A percentile compares a stretch with the other conserved stretches of the same genome.
Conservation (phyloP, 2,888 invertebrate genomes). For the Octodonta nipae region DNA sequence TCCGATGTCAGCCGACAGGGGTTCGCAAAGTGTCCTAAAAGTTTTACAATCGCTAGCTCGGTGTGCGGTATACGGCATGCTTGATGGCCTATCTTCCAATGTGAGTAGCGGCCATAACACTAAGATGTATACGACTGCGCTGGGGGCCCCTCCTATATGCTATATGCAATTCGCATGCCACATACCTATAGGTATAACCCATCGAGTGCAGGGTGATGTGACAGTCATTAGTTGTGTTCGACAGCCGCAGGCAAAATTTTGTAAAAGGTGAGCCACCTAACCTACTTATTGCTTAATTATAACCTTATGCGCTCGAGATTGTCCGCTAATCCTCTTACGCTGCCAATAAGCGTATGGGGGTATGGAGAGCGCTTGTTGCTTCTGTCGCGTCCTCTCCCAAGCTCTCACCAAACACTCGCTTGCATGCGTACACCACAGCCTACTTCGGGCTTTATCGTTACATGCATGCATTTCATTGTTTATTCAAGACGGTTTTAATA, state of each 20-base stretch:
- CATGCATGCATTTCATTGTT: conserved; percentile 18
- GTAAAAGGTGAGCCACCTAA: conserved; percentile 33
- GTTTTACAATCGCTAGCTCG: conserved; percentile 45
- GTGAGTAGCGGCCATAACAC: conserved; percentile 50
- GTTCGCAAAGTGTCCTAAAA: conserved; percentile 50
- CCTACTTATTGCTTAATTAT: conserved; percentile 31
- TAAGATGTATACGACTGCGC: conserved; percentile 51
- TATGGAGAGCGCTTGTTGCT: conserved; percentile 24
- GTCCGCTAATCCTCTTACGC: too few relatives aligned
- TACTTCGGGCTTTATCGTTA: conserved; percentile 15
- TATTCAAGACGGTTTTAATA: conserved; percentile 15
- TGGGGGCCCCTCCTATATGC: conserved; percentile 39
- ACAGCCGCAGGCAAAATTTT: conserved; percentile 32
- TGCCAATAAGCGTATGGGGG: too few relatives aligned
- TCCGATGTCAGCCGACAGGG: conserved; percentile 26
- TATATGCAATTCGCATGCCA: conserved; percentile 38
- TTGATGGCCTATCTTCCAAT: conserved; percentile 55
- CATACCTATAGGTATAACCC: conserved; percentile 36
- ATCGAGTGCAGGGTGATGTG: conserved; percentile 35
- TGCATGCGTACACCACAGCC: conserved; percentile 14
- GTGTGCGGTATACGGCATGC: conserved; percentile 41
- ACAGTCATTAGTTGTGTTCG: conserved; percentile 38
- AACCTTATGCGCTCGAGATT: conserved; percentile 21
- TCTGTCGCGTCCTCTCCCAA: too few relatives aligned
- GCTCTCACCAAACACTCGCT: too few relatives aligned